Evolutionary conservation across 1,140 invertebrate genomes (phyloP).

Genomic region (Cephus cinctus): DNA sequence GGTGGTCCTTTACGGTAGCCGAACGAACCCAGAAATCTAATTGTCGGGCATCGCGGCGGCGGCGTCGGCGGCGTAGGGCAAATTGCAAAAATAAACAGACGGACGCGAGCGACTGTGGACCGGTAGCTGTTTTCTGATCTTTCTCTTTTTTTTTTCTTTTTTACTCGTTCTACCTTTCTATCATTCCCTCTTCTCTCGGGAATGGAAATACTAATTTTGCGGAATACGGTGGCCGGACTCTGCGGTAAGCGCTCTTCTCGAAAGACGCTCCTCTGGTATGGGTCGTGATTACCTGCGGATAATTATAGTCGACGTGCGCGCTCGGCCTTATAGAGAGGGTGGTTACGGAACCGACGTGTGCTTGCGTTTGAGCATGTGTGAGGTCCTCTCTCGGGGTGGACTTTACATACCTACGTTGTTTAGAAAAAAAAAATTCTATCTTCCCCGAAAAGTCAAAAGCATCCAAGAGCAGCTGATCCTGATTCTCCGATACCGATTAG

Average conservation of each 20-base stretch:
- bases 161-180: conserved; percentile 26
- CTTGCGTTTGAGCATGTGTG: conserved; percentile 26
- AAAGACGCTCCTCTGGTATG: conserved; percentile 36
- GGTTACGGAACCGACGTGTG: conserved; percentile 6
- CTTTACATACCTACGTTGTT: too few species aligned
- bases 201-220: conserved; percentile 59
- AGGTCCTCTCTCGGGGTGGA: too few species aligned
- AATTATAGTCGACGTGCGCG: conserved; percentile 55
- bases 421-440: too few species aligned
- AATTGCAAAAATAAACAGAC: conserved; percentile 57
- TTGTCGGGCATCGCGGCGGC: conserved; percentile 53
- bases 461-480: too few species aligned
- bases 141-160: conserved; percentile 9
- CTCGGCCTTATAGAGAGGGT: conserved; percentile 35
- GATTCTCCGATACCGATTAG: too few species aligned
- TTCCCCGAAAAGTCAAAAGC: too few species aligned
- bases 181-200: conserved; percentile 35
- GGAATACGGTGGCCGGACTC: conserved; percentile 56
- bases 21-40: conserved; percentile 51
- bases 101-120: conserved; percentile 11
- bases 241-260: conserved; percentile 46
- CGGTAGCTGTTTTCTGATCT: neutral
- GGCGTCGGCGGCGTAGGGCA: conserved; percentile 40
- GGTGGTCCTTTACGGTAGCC: conserved; percentile 56
- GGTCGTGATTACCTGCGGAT: conserved; percentile 54